Evolutionary conservation across 2,797 vertebrate genomes (phyloP).

Genomic region (Neostethus bicornis): DNA sequence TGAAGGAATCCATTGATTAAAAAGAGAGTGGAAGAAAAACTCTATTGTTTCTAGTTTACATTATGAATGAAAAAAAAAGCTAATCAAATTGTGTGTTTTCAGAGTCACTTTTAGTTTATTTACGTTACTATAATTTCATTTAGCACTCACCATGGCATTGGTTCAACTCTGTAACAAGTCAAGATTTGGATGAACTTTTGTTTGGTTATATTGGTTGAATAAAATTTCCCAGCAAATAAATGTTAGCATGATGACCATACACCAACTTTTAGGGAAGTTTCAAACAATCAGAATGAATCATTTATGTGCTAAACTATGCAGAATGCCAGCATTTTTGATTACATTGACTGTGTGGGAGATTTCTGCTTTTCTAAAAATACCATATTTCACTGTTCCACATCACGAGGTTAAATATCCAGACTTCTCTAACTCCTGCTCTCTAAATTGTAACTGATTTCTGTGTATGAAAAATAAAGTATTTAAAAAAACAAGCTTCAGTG

Average conservation of each 20-base stretch:
- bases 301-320: slow-evolving; percentile 25
- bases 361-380: slow-evolving; percentile 24
- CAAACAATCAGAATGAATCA: no score
- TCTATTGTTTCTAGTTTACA: slow-evolving; percentile 20
- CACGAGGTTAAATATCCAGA: slow-evolving; percentile 21
- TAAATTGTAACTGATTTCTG: no score
- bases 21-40: slow-evolving; percentile 3
- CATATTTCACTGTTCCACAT: slow-evolving; percentile 13
- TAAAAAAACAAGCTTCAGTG: not conserved
- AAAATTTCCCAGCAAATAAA: not conserved
- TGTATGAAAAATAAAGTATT: no score
- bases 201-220: no score
- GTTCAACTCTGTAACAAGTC: no score
- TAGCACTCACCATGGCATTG: not conserved
- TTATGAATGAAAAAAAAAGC: slow-evolving; percentile 19
- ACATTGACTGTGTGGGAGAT: slow-evolving; percentile 44
- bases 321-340: slow-evolving; percentile 26
- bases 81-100: slow-evolving; percentile 25
- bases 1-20: slow-evolving; percentile 24
- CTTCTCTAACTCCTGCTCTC: slow-evolving; percentile 3
- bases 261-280: slow-evolving; percentile 13
- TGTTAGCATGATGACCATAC: not conserved
- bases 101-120: not conserved
- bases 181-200: no score
- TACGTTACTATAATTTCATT: no score